Evolutionary conservation across 2,888 invertebrate species (phyloP).

Genomic region (Acholoe squamosa): DNA sequence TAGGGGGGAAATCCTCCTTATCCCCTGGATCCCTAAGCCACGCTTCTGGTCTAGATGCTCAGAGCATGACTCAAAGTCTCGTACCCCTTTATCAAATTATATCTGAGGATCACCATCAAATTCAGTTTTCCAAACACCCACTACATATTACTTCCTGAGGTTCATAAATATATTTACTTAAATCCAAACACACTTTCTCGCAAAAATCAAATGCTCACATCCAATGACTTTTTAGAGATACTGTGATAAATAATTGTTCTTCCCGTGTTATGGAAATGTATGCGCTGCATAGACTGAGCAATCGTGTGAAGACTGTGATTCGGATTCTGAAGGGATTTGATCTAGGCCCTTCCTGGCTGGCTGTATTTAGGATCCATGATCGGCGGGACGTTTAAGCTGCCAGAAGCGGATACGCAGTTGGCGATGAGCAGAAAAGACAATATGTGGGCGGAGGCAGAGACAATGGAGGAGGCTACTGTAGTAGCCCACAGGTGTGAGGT

Average conservation of each 20-base stretch:
- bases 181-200: too few relatives aligned
- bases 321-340: background rate
- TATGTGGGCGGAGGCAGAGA: conserved; percentile 43
- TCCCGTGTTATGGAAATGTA: background rate
- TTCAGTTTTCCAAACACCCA: background rate
- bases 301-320: background rate
- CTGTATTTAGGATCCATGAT: conserved; percentile 30
- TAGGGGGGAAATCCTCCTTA: background rate
- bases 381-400: conserved; percentile 8
- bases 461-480: conserved; percentile 20
- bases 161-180: too few relatives aligned
- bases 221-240: too few relatives aligned
- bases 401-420: conserved; percentile 30
- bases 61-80: conserved; percentile 23
- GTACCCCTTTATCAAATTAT: background rate
- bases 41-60: background rate
- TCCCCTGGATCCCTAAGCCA: background rate
- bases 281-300: background rate
- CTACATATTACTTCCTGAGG: too few relatives aligned
- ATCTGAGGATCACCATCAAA: background rate
- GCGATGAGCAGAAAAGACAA: conserved; percentile 32
- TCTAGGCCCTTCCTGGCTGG: background rate
- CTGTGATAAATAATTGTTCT: too few relatives aligned
- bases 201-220: too few relatives aligned
- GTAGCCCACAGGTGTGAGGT: background rate